phyloP scores from a whole-genome alignment of 2,113 vertebrate genomes.

The Gobio gobio region DNA sequence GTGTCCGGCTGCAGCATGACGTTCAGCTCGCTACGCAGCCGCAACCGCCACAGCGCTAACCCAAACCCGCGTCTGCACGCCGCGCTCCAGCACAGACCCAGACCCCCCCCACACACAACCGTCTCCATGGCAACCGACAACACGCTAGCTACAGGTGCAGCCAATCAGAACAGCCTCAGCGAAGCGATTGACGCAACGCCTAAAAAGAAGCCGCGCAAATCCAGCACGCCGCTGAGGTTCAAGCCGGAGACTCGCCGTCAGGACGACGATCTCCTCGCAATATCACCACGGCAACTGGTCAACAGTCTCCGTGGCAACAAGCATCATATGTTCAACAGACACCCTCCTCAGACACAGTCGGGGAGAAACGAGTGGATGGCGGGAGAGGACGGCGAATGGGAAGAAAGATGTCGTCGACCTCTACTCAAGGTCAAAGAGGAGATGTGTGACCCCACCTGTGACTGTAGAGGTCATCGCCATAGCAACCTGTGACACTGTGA shows the following conservation, averaged over 20 bases:
- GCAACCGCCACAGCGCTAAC: slow-evolving; percentile 95
- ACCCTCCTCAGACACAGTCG: not conserved
- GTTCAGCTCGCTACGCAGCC: slow-evolving; percentile 94
- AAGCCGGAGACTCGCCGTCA: slow-evolving; percentile 77
- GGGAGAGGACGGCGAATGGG: not conserved
- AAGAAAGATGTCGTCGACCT: not conserved
- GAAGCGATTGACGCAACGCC: slow-evolving; percentile 72
- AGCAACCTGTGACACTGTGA: not conserved
- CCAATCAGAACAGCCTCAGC: slow-evolving; percentile 69
- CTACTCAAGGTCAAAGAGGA: slow-evolving; percentile 19
- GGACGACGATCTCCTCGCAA: not conserved
- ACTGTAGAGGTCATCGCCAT: not conserved
- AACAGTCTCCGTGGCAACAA: not conserved
- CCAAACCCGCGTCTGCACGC: slow-evolving; percentile 90
- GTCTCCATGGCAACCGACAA: slow-evolving; percentile 70
- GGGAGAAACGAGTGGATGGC: not conserved
- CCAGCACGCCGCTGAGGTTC: slow-evolving; percentile 94
- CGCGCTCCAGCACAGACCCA: slow-evolving; percentile 79
- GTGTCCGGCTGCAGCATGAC: slow-evolving; percentile 93
- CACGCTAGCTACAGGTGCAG: slow-evolving; percentile 44
- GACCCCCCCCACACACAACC: not conserved
- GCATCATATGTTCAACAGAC: not conserved
- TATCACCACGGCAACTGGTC: not conserved
- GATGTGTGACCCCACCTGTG: not conserved
- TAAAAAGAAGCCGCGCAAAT: slow-evolving; percentile 94